These are phyloP conservation scores for Bambusicola thoracicus DNA, from an alignment of 2,113 vertebrate species.

Conservation along the genomic window DNA sequence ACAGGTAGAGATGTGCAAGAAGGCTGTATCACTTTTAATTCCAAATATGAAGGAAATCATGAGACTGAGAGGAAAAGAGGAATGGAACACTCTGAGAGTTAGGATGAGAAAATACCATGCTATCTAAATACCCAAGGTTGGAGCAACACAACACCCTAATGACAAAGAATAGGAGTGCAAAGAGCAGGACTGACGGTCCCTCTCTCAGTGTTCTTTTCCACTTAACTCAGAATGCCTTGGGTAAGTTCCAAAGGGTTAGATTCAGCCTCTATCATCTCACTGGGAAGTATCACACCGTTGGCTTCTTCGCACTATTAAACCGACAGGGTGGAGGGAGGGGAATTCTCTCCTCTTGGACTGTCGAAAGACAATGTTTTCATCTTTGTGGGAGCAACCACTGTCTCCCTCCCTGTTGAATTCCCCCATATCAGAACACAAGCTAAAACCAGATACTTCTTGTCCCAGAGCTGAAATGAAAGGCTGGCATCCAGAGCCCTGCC, in stretches of 20 bases:
- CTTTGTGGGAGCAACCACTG: not conserved
- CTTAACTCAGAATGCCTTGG: not conserved
- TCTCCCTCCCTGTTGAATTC: slow-evolving; percentile 4
- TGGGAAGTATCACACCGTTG: not conserved
- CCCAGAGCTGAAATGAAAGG: not conserved
- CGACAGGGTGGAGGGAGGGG: not conserved
- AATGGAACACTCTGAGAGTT: not conserved
- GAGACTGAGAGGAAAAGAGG: not conserved
- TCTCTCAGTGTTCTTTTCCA: not conserved
- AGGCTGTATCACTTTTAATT: not conserved
- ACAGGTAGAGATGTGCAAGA: not conserved
- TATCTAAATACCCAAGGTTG: not conserved
- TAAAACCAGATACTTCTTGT: slow-evolving; percentile 27
- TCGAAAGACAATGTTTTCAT: not conserved
- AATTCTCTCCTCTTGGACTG: not conserved
- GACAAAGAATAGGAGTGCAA: not conserved
- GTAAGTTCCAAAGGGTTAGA: not conserved
- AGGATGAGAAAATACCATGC: not conserved
- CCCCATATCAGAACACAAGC: not conserved
- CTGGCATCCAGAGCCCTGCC: slow-evolving; percentile 41
- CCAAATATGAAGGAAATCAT: not conserved
- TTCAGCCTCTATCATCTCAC: not conserved
- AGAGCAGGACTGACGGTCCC: not conserved
- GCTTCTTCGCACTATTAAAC: not conserved
- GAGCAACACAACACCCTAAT: not conserved